Percentiles rank a stretch among this genome's conserved stretches.
Conservation (phyloP, 1,140 invertebrate species). For the Bradynema listronoti region DNA sequence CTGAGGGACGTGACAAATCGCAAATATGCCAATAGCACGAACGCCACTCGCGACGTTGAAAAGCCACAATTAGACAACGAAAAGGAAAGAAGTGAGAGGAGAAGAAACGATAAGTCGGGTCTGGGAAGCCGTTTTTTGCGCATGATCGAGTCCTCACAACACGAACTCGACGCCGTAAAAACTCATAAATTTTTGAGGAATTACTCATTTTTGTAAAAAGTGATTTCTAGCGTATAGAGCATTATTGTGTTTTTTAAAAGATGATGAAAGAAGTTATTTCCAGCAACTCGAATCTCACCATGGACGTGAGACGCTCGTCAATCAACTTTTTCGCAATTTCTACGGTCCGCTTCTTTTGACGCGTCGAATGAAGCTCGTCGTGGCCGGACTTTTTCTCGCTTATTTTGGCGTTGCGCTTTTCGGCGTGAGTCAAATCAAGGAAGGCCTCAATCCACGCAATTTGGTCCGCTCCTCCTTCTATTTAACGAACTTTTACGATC, state of each 20-base stretch:
- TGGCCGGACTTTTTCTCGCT: constrained; percentile 71
- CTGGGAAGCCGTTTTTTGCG: too few species aligned
- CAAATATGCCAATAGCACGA: not conserved
- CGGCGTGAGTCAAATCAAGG: constrained; percentile 76
- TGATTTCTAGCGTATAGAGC: too few species aligned
- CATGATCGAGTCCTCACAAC: constrained; percentile 23
- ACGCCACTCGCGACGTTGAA: constrained; percentile 7
- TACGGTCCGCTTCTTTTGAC: constrained; percentile 73
- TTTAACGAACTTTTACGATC: constrained; percentile 51
- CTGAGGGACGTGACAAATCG: not conserved
- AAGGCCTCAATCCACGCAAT: constrained; percentile 50
- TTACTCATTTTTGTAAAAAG: too few species aligned
- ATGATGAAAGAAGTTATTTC: not conserved
- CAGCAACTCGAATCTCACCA: constrained; percentile 40
- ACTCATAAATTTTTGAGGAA: too few species aligned
- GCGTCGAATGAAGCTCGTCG: constrained; percentile 69
- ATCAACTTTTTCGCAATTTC: constrained; percentile 72
- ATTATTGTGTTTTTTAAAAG: not conserved
- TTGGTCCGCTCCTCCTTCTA: constrained; percentile 49
- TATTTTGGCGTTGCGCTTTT: constrained; percentile 80
- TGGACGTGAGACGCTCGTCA: constrained; percentile 51
- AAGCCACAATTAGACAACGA: constrained; percentile 6
- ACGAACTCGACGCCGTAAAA: constrained; percentile 12
- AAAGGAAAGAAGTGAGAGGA: too few species aligned
- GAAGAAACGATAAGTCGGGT: too few species aligned